Evolutionary conservation across 35 echinoderm and acorn worm species (phyloP).

Genomic region (Lytechinus pictus): DNA sequence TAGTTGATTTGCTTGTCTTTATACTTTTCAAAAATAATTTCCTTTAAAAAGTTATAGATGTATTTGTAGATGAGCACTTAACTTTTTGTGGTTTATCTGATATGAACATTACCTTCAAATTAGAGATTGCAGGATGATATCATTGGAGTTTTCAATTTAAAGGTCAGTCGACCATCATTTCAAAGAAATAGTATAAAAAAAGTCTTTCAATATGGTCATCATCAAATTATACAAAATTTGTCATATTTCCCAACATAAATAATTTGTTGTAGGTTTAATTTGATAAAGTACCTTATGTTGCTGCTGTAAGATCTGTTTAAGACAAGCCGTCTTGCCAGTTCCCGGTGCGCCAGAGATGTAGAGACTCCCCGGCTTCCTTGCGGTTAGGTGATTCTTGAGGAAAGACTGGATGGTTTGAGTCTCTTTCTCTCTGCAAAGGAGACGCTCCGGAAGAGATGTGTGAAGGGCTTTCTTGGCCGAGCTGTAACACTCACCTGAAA

Average conservation of each 20-base stretch:
- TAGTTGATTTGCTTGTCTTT: too few relatives aligned
- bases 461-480: constrained; percentile 86
- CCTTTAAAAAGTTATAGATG: too few relatives aligned
- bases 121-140: too few relatives aligned
- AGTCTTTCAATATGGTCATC: not conserved
- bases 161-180: too few relatives aligned
- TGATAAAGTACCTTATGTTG: constrained; percentile 57
- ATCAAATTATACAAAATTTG: not conserved
- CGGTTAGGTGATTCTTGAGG: constrained; percentile 71
- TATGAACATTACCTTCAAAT: too few relatives aligned
- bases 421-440: constrained; percentile 90
- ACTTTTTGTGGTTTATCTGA: too few relatives aligned
- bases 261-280: not conserved
- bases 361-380: constrained; percentile 82
- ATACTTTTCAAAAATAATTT: too few relatives aligned
- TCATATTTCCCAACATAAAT: not conserved
- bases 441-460: constrained; percentile 84
- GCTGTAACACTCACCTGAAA: constrained; percentile 81
- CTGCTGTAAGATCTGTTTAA: constrained; percentile 73
- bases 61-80: too few relatives aligned
- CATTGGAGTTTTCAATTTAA: too few relatives aligned
- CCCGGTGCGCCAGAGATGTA: constrained; percentile 98
- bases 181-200: too few relatives aligned
- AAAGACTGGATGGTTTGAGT: constrained; percentile 67
- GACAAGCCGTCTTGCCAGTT: constrained; percentile 91